Conservation (phyloP, 2,888 invertebrate species). For the Meiosimyza decipiens region DNA sequence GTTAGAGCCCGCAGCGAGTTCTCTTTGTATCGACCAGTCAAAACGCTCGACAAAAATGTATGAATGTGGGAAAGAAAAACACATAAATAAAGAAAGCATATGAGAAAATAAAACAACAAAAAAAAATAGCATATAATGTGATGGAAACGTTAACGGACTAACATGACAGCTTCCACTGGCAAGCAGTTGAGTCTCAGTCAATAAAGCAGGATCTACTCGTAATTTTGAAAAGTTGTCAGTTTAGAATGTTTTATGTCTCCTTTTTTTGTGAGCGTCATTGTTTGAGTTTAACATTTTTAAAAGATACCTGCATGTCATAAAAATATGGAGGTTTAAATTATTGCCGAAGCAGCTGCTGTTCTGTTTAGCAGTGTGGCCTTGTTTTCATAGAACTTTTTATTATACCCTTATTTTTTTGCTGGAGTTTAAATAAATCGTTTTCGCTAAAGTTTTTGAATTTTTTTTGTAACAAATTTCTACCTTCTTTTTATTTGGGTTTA, state of each 20-base stretch:
- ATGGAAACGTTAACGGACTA: conserved; percentile 11
- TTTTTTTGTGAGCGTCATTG: conserved; percentile 3
- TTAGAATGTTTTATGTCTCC: conserved; percentile 27
- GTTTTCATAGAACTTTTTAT: no score
- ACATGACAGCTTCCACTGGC: conserved; percentile 14
- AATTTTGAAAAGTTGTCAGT: conserved; percentile 32
- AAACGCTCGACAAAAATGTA: conserved; percentile 13
- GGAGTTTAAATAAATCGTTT: no score
- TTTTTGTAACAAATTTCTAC: no score
- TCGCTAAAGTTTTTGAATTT: no score
- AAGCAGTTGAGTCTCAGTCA: conserved; percentile 13
- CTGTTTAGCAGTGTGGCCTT: no score
- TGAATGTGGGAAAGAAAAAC: conserved; percentile 31
- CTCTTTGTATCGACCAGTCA: conserved; percentile 25
- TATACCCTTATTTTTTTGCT: no score
- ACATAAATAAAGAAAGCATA: conserved; percentile 24
- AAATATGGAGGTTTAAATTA: no score
- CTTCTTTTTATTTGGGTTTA: no score
- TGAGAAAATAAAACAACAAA: no score
- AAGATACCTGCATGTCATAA: conserved; percentile 15
- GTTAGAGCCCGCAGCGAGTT: conserved; percentile 19
- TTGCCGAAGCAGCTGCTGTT: no score
- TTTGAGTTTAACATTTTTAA: neutral
- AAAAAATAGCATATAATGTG: neutral
- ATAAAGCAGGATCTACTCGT: conserved; percentile 29